Conservation (phyloP, 1,140 invertebrate genomes). For the Mylabris phalerata region DNA sequence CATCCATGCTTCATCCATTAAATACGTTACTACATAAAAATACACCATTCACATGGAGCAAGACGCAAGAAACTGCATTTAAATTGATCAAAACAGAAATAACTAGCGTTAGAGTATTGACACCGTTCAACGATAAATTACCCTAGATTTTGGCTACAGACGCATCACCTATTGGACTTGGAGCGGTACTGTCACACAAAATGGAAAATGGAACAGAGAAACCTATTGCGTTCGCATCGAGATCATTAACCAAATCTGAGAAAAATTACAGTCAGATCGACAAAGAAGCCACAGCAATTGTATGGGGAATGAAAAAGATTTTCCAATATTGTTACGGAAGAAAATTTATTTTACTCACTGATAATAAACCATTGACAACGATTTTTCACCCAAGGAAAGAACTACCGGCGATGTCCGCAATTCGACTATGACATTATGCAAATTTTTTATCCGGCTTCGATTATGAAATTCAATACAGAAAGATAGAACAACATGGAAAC, state of each 20-base stretch:
- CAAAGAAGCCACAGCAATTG: slow-evolving; percentile 24
- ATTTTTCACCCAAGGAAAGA: slow-evolving; percentile 33
- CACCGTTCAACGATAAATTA: slow-evolving; percentile 15
- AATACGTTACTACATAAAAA: slow-evolving; percentile 16
- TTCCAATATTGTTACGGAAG: slow-evolving; percentile 28
- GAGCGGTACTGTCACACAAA: background rate
- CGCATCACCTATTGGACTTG: background rate
- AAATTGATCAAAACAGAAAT: slow-evolving; percentile 26
- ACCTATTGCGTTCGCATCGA: slow-evolving; percentile 24
- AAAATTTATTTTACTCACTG: slow-evolving; percentile 34
- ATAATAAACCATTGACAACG: slow-evolving; percentile 31
- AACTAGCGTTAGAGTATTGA: slow-evolving; percentile 25
- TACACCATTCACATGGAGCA: slow-evolving; percentile 14
- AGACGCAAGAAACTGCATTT: slow-evolving; percentile 21
- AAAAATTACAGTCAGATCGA: slow-evolving; percentile 28
- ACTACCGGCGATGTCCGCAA: slow-evolving; percentile 27
- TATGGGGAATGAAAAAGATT: slow-evolving; percentile 22
- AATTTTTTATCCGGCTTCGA: slow-evolving; percentile 28
- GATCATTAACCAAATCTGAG: slow-evolving; percentile 19
- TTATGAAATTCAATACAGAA: slow-evolving; percentile 18
- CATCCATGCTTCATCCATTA: background rate
- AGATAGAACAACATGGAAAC: slow-evolving; percentile 2
- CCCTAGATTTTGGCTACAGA: slow-evolving; percentile 11
- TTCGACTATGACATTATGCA: slow-evolving; percentile 30
- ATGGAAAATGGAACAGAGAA: slow-evolving; percentile 9